Evolutionary conservation across 2,888 invertebrate genomes (phyloP).

Genomic region (Anticlea derivata): DNA sequence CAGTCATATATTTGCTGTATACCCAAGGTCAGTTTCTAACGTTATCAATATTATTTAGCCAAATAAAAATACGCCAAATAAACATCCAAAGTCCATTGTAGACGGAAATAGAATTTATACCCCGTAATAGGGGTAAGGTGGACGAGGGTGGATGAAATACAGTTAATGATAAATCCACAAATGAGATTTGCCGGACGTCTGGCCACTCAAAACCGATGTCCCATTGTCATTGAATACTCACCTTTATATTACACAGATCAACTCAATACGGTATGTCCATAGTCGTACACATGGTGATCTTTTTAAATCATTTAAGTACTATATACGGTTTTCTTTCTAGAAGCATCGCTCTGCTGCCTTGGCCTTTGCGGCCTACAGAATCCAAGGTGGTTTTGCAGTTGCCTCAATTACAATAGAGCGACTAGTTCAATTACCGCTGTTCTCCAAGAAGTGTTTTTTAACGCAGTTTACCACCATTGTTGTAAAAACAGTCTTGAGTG

Average conservation of each 20-base stretch:
- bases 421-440: conserved; percentile 23
- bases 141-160: conserved; percentile 80
- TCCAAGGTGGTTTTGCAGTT: conserved; percentile 18
- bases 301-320: conserved; percentile 10
- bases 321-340: no score
- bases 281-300: conserved; percentile 56
- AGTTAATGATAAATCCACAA: conserved; percentile 84
- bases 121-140: conserved; percentile 76
- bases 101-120: conserved; percentile 79
- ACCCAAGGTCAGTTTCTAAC: conserved; percentile 35
- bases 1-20: conserved; percentile 18
- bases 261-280: conserved; percentile 60
- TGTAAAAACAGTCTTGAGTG: conserved; percentile 20
- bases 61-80: conserved; percentile 63
- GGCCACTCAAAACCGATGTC: conserved; percentile 77
- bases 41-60: conserved; percentile 41
- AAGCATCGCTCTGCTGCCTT: background rate
- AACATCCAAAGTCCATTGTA: conserved; percentile 69
- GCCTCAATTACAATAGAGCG: conserved; percentile 22
- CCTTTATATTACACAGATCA: conserved; percentile 74
- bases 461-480: conserved; percentile 23
- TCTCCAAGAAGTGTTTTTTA: conserved; percentile 20
- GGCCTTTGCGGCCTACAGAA: conserved; percentile 13
- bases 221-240: conserved; percentile 80
- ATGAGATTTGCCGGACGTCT: conserved; percentile 82